Percentiles rank a stretch among this genome's conserved stretches.
phyloP scores from a whole-genome alignment of 2,797 vertebrate genomes.

The Oryzias sinensis region DNA sequence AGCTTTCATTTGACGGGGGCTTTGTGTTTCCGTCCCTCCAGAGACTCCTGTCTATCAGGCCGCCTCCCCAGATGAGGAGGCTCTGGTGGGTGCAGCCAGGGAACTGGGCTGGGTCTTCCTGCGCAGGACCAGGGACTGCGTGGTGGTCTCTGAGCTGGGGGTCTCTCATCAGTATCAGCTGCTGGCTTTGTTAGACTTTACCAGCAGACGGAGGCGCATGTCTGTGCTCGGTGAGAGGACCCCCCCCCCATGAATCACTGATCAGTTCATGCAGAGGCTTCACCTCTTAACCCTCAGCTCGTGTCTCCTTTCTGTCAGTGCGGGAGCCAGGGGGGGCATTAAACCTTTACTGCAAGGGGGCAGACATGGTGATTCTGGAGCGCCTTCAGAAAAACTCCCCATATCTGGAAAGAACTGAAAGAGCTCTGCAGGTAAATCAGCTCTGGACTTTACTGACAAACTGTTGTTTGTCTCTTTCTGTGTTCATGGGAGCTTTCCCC shows the following conservation, averaged over 20 bases:
- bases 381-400: constrained; percentile 69
- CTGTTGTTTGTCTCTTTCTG: too few relatives aligned
- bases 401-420: constrained; percentile 71
- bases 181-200: constrained; percentile 91
- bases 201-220: constrained; percentile 91
- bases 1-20: neutral
- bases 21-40: constrained; percentile 42
- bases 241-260: neutral
- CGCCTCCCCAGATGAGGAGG: constrained; percentile 91
- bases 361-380: constrained; percentile 87
- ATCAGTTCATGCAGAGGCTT: neutral
- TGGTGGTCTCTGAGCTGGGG: constrained; percentile 86
- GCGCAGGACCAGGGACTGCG: constrained; percentile 84
- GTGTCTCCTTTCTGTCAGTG: constrained; percentile 70
- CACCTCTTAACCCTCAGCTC: neutral
- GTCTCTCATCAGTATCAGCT: constrained; percentile 80
- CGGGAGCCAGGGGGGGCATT: constrained; percentile 85
- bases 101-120: constrained; percentile 88
- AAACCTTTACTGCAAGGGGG: constrained; percentile 92
- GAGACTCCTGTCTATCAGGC: constrained; percentile 88
- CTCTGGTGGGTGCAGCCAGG: constrained; percentile 86
- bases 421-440: constrained; percentile 81
- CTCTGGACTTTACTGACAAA: neutral
- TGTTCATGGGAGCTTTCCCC: too few relatives aligned
- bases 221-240: constrained; percentile 86